These are phyloP conservation scores for Ectropis grisescens DNA, from an alignment of 1,140 invertebrate genomes.

Conservation along the genomic window DNA sequence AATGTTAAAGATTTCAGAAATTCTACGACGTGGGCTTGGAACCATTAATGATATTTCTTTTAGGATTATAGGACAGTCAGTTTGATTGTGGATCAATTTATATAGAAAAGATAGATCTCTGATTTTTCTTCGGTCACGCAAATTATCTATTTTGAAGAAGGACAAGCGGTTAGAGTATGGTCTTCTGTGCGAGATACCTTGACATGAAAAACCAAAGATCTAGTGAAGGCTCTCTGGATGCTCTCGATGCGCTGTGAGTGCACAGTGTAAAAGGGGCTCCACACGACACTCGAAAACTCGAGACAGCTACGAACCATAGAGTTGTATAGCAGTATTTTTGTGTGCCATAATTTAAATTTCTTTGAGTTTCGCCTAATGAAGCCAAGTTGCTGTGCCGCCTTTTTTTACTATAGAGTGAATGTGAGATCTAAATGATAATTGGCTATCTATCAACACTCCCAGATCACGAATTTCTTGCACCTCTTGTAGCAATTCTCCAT, in stretches of 20 bases:
- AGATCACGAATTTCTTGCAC: constrained; percentile 9
- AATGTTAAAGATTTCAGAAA: too few species aligned
- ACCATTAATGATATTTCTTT: too few species aligned
- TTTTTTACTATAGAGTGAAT: constrained; percentile 1
- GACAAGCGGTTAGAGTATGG: background rate
- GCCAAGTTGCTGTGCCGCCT: constrained; percentile 8
- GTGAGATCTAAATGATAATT: constrained; percentile 4
- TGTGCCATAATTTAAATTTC: constrained; percentile 1
- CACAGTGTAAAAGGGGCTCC: constrained; percentile 9
- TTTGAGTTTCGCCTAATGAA: constrained; percentile 9
- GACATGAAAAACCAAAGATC: constrained; percentile 1
- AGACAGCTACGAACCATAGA: constrained; percentile 10
- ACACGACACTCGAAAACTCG: constrained; percentile 9
- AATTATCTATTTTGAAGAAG: background rate
- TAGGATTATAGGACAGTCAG: too few species aligned
- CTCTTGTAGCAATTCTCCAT: constrained; percentile 1
- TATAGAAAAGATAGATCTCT: background rate
- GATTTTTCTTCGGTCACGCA: background rate
- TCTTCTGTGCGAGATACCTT: constrained; percentile 1
- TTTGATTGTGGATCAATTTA: background rate
- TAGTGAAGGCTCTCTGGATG: constrained; percentile 11
- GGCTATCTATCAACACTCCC: constrained; percentile 4
- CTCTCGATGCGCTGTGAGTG: constrained; percentile 10
- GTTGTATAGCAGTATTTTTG: constrained; percentile 5
- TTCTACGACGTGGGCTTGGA: too few species aligned